Percentiles rank a stretch among this genome's conserved stretches.
These are phyloP conservation scores for Temnothorax nylanderi DNA, from an alignment of 1,140 invertebrate genomes.

Conservation along the genomic window DNA sequence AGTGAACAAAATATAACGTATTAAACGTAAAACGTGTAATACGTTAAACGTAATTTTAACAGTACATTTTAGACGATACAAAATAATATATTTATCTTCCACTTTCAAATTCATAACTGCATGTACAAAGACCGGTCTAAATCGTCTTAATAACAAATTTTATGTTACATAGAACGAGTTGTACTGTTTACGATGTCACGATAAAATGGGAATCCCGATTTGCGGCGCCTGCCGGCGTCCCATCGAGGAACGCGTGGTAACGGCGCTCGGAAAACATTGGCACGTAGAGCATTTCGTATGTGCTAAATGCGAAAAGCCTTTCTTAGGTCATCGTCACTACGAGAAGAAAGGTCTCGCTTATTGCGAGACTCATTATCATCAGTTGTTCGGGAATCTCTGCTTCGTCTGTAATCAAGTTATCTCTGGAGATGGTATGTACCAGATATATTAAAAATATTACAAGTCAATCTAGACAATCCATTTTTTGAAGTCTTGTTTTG, in stretches of 20 bases:
- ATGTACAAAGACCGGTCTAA: neutral
- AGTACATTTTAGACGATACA: neutral
- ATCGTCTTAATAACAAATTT: conserved; percentile 22
- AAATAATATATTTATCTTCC: neutral
- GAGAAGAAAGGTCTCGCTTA: conserved; percentile 99
- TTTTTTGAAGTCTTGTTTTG: neutral
- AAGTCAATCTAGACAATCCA: neutral
- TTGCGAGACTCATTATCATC: conserved; percentile 99
- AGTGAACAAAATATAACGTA: neutral
- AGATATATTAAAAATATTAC: conserved; percentile 33
- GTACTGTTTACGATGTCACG: conserved; percentile 99
- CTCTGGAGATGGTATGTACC: conserved; percentile 95
- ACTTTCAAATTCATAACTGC: neutral
- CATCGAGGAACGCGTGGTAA: conserved; percentile 98
- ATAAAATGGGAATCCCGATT: conserved; percentile 99
- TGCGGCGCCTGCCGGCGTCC: conserved; percentile 98
- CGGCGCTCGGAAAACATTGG: conserved; percentile 99
- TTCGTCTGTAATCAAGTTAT: conserved; percentile 99
- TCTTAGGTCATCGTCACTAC: conserved; percentile 99
- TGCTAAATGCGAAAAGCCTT: conserved; percentile 99
- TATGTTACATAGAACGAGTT: conserved; percentile 92
- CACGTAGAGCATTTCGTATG: conserved; percentile 99
- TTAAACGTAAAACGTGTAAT: neutral
- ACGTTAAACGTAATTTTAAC: neutral
- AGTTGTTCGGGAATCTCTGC: conserved; percentile 99